A percentile compares a stretch with the other conserved stretches of the same genome.
These are phyloP conservation scores for Macropus fuliginosus DNA, from an alignment of 2,797 vertebrate genomes.

Conservation along the genomic window DNA sequence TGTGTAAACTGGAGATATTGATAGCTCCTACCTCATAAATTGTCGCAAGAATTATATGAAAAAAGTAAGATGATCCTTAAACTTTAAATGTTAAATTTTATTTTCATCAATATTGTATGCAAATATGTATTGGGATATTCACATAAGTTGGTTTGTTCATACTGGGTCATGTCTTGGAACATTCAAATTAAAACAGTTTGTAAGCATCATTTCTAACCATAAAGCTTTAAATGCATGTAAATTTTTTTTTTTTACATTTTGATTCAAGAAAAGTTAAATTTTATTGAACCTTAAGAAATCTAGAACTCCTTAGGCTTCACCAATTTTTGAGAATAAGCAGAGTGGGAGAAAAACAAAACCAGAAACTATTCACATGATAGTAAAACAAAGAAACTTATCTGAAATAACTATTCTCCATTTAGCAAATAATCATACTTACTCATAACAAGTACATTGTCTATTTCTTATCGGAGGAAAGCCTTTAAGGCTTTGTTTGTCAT, in stretches of 20 bases:
- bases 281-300: background rate
- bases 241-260: background rate
- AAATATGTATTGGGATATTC: background rate
- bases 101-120: background rate
- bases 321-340: background rate
- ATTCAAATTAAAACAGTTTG: background rate
- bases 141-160: background rate
- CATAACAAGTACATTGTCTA: background rate
- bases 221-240: background rate
- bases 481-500: background rate
- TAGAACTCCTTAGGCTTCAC: background rate
- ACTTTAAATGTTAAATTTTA: background rate
- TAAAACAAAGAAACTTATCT: background rate
- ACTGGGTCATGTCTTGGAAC: background rate
- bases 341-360: background rate
- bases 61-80: background rate
- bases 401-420: background rate
- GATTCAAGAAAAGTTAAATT: background rate
- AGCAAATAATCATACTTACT: background rate
- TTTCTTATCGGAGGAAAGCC: background rate
- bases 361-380: background rate
- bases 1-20: background rate
- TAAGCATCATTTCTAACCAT: background rate
- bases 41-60: background rate
- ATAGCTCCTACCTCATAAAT: background rate